These are phyloP conservation scores for Pecten maximus DNA, from an alignment of 2,888 invertebrate genomes.

Conservation along the genomic window DNA sequence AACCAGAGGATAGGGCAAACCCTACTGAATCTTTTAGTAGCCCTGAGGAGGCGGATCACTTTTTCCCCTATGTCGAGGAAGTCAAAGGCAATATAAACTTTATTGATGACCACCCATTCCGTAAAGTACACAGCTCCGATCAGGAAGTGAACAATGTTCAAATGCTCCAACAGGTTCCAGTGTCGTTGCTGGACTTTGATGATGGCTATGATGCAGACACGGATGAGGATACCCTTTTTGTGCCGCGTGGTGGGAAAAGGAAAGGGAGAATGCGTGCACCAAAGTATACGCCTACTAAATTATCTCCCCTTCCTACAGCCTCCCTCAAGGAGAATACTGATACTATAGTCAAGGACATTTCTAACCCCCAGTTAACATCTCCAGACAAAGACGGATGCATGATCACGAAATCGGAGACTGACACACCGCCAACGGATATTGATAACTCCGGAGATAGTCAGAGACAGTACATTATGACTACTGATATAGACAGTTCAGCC, in stretches of 20 bases:
- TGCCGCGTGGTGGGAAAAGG: too few relatives aligned
- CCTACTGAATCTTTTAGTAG: not conserved
- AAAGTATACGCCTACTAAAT: not conserved
- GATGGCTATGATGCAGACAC: constrained; percentile 39
- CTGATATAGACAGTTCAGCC: too few relatives aligned
- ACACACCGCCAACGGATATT: too few relatives aligned
- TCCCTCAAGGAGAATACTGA: not conserved
- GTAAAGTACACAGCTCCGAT: not conserved
- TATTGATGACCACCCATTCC: not conserved
- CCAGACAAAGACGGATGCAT: too few relatives aligned
- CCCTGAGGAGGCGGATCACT: constrained; percentile 33
- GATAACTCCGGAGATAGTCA: too few relatives aligned
- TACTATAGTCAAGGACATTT: too few relatives aligned
- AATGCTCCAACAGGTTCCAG: not conserved
- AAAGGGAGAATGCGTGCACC: not conserved
- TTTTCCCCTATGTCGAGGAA: constrained; percentile 39
- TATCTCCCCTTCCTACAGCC: not conserved
- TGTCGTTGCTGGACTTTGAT: not conserved
- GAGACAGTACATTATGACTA: not conserved
- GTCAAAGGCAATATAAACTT: too few relatives aligned
- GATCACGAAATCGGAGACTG: too few relatives aligned
- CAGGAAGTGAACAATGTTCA: constrained; percentile 14
- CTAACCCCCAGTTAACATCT: too few relatives aligned
- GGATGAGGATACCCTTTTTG: constrained; percentile 5
- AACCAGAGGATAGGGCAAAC: constrained; percentile 4